Evolutionary conservation across 2,888 invertebrate genomes (phyloP).

Genomic region (Eupithecia inturbata): DNA sequence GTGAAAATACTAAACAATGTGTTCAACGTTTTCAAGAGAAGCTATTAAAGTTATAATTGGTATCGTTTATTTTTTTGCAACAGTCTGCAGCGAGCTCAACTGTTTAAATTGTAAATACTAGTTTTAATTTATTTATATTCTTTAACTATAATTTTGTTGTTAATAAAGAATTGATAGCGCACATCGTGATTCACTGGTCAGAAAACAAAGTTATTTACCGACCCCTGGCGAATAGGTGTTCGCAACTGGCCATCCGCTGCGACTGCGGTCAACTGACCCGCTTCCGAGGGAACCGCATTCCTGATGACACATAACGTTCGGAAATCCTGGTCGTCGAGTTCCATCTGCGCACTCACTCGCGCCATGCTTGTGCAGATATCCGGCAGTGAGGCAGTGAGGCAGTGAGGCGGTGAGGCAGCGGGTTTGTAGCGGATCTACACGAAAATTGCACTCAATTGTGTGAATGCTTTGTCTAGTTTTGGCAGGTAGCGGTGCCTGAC

Average conservation of each 20-base stretch:
- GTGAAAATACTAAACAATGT: neutral
- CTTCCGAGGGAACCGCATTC: neutral
- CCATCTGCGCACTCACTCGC: neutral
- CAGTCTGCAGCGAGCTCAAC: neutral
- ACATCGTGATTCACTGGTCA: neutral
- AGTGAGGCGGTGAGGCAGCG: neutral
- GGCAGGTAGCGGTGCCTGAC: neutral
- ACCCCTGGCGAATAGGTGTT: neutral
- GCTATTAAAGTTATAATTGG: neutral
- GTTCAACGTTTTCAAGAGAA: neutral
- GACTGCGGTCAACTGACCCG: neutral
- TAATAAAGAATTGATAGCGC: neutral
- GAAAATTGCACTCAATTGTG: slow-evolving; percentile 60
- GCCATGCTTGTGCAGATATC: neutral
- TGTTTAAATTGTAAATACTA: neutral
- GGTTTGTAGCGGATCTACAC: slow-evolving; percentile 38
- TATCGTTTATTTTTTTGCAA: too few species aligned
- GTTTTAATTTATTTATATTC: neutral
- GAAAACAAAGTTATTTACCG: neutral
- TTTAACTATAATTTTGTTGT: neutral
- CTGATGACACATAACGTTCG: neutral
- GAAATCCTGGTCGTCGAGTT: neutral
- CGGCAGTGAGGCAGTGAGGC: neutral
- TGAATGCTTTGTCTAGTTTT: slow-evolving; percentile 42
- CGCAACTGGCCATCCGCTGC: neutral